Evolutionary conservation across 2,797 vertebrate genomes (phyloP), one percentile per base, ranked within the genome.

Genomic region (Astyanax mexicanus): DNA sequence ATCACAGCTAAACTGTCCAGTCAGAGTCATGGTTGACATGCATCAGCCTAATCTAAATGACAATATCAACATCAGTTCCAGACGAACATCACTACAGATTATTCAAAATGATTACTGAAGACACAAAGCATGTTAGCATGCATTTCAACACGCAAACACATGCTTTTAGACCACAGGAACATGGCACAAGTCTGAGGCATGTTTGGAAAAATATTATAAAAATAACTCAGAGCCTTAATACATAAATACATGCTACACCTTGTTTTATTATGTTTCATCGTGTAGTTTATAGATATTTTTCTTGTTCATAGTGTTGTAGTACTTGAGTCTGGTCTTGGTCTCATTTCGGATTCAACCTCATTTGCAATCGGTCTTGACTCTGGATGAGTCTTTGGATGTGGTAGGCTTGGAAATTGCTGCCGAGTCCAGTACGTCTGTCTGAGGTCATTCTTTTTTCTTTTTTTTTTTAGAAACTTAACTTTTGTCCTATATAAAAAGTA

Each of bases 121-220:
- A 78, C 49, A 69, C 55, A 37, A 73, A 8, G 60, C 60, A 68
- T 45, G 38, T 75, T 38, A 55, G 25, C 79, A 79, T 83, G 79
- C 82, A 69, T 72, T 29, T 73, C 8, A 47, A 58, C 69, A 79
- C 67, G 74, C 65, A 71, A 49, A 78, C 52, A 32, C 75, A 69
- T 83, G 78, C 78, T 72, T 70, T 51, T 69, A 7, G 57, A 35
- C 37, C 17, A 47, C 42, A 9, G 6, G 35, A 51, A 76, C 32
- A 68, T 54, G 61, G 66, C 37, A 38, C 17, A 57, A 70, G 17
- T 37, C 35, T 21, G 35, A 23, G 21, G 35, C 49, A n/a, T 27
- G n/a, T n/a, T n/a, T n/a, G n/a, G n/a, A n/a, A n/a, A n/a, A n/a
- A n/a, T n/a, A n/a, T n/a, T n/a, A n/a, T n/a, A n/a, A n/a, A n/a